These are phyloP conservation scores for Chionoecetes opilio DNA, from an alignment of 1,140 invertebrate genomes.

Conservation along the genomic window DNA sequence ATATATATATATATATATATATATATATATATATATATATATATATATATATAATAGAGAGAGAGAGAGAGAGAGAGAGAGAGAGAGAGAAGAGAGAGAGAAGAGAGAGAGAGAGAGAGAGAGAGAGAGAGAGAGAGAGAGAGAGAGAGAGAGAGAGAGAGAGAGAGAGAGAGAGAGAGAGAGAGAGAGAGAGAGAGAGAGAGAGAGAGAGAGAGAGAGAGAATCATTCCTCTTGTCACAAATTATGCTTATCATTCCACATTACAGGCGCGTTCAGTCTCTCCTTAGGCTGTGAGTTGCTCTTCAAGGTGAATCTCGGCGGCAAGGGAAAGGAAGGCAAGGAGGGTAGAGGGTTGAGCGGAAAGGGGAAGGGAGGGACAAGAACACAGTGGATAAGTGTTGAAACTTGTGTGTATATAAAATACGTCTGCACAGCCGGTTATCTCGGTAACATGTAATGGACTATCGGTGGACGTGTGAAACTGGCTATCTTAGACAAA, in stretches of 20 bases:
- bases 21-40: too few species aligned
- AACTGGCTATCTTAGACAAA: neutral
- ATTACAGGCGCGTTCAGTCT: slow-evolving; percentile 14
- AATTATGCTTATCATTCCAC: neutral
- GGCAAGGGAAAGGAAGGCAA: neutral
- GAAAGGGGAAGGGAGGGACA: neutral
- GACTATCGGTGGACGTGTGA: neutral
- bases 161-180: too few species aligned
- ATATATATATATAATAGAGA: too few species aligned
- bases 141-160: too few species aligned
- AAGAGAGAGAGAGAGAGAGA: too few species aligned
- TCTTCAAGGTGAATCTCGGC: neutral
- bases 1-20: too few species aligned
- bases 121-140: too few species aligned
- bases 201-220: too few species aligned
- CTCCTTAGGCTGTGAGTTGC: neutral
- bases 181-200: too few species aligned
- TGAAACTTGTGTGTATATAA: neutral
- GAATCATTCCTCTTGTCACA: neutral
- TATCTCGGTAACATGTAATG: neutral
- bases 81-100: too few species aligned
- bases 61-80: too few species aligned
- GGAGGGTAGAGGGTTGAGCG: neutral
- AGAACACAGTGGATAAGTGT: neutral
- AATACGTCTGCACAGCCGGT: neutral